phyloP scores from a whole-genome alignment of 2,113 vertebrate genomes.

The Uria aalge region DNA sequence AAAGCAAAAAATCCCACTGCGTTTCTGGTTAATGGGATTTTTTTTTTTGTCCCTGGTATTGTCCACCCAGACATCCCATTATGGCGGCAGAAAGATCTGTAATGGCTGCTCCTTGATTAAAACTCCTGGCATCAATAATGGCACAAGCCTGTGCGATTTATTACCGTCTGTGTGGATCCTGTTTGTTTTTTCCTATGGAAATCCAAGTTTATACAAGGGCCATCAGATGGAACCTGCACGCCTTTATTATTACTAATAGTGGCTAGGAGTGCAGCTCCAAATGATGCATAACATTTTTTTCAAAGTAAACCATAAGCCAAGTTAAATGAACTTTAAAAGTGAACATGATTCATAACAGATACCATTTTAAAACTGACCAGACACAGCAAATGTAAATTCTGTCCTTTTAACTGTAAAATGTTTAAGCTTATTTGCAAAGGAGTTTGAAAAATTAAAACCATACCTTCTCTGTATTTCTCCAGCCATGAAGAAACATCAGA shows the following conservation, averaged over 20 bases:
- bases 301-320: constrained; percentile 62
- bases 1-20: background rate
- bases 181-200: constrained; percentile 62
- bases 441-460: constrained; percentile 73
- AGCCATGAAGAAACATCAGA: constrained; percentile 49
- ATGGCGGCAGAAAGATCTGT: background rate
- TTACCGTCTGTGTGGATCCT: background rate
- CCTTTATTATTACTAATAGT: constrained; percentile 62
- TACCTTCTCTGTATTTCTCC: constrained; percentile 41
- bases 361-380: constrained; percentile 68
- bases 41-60: background rate
- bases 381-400: constrained; percentile 72
- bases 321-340: constrained; percentile 74
- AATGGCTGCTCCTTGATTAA: background rate
- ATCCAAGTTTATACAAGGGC: constrained; percentile 51
- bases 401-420: constrained; percentile 69
- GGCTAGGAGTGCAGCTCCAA: constrained; percentile 39
- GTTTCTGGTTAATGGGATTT: background rate
- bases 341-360: constrained; percentile 73
- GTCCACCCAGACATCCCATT: background rate
- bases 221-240: constrained; percentile 37
- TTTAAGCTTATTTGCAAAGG: constrained; percentile 72
- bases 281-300: constrained; percentile 59
- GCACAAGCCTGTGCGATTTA: background rate
- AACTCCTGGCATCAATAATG: background rate